Conservation (phyloP, 2,888 invertebrate genomes). For the Lochmaea crataegi region DNA sequence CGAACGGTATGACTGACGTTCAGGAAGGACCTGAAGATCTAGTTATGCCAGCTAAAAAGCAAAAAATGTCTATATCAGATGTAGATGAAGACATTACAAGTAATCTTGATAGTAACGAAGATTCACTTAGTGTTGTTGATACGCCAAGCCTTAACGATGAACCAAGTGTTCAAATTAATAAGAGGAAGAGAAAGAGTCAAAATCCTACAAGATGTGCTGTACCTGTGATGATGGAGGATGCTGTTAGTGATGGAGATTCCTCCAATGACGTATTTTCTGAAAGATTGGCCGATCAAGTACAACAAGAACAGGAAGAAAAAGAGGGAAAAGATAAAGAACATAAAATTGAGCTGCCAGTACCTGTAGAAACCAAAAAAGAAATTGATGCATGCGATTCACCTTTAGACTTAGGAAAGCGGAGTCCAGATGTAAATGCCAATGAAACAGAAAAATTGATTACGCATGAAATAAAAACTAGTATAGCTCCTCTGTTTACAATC, state of each 20-base stretch:
- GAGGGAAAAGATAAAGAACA: constrained; percentile 38
- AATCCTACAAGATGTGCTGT: constrained; percentile 87
- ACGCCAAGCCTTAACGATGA: constrained; percentile 70
- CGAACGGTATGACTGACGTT: constrained; percentile 52
- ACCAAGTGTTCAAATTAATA: constrained; percentile 71
- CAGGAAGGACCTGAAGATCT: constrained; percentile 76
- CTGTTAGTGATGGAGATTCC: constrained; percentile 71
- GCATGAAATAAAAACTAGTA: constrained; percentile 63
- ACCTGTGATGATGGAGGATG: constrained; percentile 68
- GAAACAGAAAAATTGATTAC: constrained; percentile 59
- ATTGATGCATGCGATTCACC: constrained; percentile 56
- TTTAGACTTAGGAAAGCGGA: constrained; percentile 66
- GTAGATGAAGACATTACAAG: constrained; percentile 70
- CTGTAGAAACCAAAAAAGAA: constrained; percentile 46
- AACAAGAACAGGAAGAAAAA: constrained; percentile 47
- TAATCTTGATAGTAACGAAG: constrained; percentile 75
- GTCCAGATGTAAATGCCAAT: constrained; percentile 64
- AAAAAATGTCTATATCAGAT: constrained; percentile 69
- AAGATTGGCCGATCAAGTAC: constrained; percentile 50
- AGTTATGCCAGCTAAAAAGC: constrained; percentile 74
- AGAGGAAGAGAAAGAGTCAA: constrained; percentile 88
- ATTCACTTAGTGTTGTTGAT: constrained; percentile 70
- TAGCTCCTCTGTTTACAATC: constrained; percentile 62
- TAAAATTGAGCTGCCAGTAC: constrained; percentile 43
- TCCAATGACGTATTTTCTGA: constrained; percentile 68